Percentiles rank a stretch among this genome's conserved stretches.
These are phyloP conservation scores for Dichetophora obliterata DNA, from an alignment of 2,888 invertebrate species.

Conservation along the genomic window DNA sequence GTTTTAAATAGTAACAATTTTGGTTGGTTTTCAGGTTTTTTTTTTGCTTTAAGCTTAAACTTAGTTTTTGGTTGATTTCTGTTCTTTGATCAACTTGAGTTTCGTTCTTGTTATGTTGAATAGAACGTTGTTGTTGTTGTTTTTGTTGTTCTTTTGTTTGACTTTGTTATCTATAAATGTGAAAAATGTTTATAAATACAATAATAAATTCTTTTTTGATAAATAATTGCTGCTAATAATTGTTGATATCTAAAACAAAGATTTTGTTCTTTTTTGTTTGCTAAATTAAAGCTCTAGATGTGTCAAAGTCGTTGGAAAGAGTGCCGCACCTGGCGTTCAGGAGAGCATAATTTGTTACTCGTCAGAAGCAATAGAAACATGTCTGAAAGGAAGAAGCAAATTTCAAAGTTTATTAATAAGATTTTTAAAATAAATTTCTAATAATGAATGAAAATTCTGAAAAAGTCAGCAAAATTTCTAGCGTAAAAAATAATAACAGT, in stretches of 20 bases:
- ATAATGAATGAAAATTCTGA: no score
- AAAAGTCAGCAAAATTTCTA: no score
- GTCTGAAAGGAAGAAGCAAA: slow-evolving; percentile 60
- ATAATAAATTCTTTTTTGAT: slow-evolving; percentile 33
- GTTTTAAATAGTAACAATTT: background rate
- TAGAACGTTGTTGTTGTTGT: slow-evolving; percentile 53
- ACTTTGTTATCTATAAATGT: slow-evolving; percentile 58
- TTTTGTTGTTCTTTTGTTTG: slow-evolving; percentile 53
- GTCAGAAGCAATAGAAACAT: slow-evolving; percentile 66
- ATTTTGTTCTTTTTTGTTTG: slow-evolving; percentile 1
- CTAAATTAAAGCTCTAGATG: slow-evolving; percentile 41
- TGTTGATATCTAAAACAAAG: slow-evolving; percentile 7
- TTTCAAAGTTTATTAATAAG: no score
- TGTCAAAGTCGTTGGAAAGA: slow-evolving; percentile 50
- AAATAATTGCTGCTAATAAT: slow-evolving; percentile 16
- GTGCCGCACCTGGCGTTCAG: slow-evolving; percentile 66
- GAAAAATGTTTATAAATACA: slow-evolving; percentile 17
- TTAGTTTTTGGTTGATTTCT: slow-evolving; percentile 32
- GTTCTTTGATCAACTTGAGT: background rate
- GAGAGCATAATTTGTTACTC: slow-evolving; percentile 64
- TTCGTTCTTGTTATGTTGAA: slow-evolving; percentile 66
- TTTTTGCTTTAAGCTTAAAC: slow-evolving; percentile 37
- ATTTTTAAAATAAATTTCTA: no score
- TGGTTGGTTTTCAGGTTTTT: slow-evolving; percentile 23
- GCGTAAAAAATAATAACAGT: no score